A percentile compares a stretch with the other conserved stretches of the same genome.
Conservation (phyloP, 2,888 invertebrate genomes). For the Drosophila seclusa region DNA sequence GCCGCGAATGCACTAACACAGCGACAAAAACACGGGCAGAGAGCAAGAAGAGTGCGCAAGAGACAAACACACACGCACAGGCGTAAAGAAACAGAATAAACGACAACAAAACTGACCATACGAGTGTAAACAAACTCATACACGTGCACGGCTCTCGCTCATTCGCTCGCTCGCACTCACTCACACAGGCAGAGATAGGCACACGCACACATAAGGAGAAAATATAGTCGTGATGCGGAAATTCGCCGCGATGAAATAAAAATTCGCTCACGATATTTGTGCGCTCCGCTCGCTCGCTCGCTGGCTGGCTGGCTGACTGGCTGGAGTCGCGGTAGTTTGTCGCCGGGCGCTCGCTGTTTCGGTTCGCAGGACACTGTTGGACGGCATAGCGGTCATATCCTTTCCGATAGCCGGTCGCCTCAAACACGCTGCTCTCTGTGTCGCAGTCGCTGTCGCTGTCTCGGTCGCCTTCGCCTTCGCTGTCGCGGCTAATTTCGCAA, state of each 20-base stretch:
- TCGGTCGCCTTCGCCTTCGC: constrained; percentile 24
- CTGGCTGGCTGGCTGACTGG: constrained; percentile 52
- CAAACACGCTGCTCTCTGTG: constrained; percentile 58
- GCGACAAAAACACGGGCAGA: constrained; percentile 44
- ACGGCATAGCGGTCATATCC: constrained; percentile 80
- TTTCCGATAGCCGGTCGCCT: constrained; percentile 77
- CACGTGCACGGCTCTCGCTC: constrained; percentile 51
- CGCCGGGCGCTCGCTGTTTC: constrained; percentile 80
- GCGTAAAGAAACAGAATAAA: constrained; percentile 58
- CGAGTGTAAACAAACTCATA: constrained; percentile 63
- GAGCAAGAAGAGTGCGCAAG: constrained; percentile 47
- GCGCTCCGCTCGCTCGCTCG: constrained; percentile 49
- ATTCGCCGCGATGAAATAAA: constrained; percentile 82
- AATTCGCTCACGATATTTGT: constrained; percentile 79
- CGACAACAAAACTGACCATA: constrained; percentile 77
- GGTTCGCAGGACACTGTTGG: constrained; percentile 78
- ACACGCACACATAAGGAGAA: constrained; percentile 50
- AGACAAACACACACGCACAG: constrained; percentile 31
- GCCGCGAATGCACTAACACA: constrained; percentile 78
- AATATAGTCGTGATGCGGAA: constrained; percentile 65
- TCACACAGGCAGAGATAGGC: constrained; percentile 24
- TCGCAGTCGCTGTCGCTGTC: constrained; percentile 37
- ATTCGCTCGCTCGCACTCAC: constrained; percentile 41
- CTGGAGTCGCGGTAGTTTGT: constrained; percentile 77
- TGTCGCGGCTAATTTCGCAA: constrained; percentile 59